A percentile compares a stretch with the other conserved stretches of the same genome.
phyloP scores from a whole-genome alignment of 2,888 invertebrate species.

The Tiliacea aurago region DNA sequence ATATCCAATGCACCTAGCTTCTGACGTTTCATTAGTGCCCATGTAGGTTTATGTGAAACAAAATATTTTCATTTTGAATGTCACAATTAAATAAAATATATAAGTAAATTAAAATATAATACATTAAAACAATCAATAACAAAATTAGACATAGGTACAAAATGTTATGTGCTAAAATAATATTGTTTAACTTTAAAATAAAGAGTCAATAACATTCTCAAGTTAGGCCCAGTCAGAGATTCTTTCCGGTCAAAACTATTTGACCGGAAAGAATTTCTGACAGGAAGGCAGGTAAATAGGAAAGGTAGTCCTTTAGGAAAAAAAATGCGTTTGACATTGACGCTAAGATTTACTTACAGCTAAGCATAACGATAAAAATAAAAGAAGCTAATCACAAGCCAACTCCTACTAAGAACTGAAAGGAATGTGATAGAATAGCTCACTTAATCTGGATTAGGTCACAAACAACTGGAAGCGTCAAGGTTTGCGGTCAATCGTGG shows the following conservation, averaged over 20 bases:
- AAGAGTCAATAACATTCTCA: background rate
- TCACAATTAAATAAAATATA: no score
- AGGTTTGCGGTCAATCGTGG: constrained; percentile 65
- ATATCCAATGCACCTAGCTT: no score
- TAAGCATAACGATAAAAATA: constrained; percentile 1
- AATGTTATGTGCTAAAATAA: background rate
- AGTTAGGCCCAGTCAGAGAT: background rate
- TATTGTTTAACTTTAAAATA: background rate
- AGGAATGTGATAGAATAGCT: constrained; percentile 43
- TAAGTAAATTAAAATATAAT: no score
- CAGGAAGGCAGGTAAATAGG: no score
- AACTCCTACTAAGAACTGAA: constrained; percentile 43
- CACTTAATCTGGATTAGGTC: constrained; percentile 62
- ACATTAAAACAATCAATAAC: no score
- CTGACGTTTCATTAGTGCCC: no score
- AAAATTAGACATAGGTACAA: no score
- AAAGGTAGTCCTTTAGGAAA: background rate
- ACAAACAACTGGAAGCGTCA: constrained; percentile 59
- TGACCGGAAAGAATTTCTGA: no score
- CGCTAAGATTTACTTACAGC: constrained; percentile 14
- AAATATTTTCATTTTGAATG: no score
- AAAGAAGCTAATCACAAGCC: constrained; percentile 16
- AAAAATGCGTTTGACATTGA: background rate
- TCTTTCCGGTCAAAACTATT: background rate
- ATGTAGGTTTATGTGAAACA: no score